Base-by-base conservation (phyloP, 2,888 invertebrate genomes). In the Globia sparganii region DNA sequence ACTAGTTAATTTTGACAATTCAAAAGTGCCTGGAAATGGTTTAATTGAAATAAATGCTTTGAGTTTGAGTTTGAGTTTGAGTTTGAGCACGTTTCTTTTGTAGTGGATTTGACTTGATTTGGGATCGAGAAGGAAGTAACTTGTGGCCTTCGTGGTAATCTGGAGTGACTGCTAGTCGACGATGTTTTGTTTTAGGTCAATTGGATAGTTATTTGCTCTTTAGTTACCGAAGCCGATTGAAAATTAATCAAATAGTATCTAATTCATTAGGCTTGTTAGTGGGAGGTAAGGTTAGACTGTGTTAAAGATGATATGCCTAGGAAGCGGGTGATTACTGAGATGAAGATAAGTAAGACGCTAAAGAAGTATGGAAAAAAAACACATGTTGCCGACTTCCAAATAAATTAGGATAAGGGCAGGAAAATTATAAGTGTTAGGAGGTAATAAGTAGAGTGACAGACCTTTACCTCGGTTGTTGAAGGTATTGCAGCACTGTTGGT, bases 61-160 rank as follows among this genome's bases (percentile, higher is more conserved):
- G n/a, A n/a, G n/a, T n/a, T n/a, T n/a, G n/a, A n/a, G n/a, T n/a
- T n/a, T n/a, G n/a, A n/a, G n/a, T n/a, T n/a, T n/a, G n/a, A n/a
- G n/a, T n/a, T n/a, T n/a, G n/a, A n/a, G n/a, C 93, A 91, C 88
- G 88, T 92, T 94, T 94, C 94, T 94, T 95, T 92, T 91, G 90
- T 78, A 83, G 80, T 83, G 85, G 75, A 82, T 76, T 80, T 85
- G 78, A 85, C 82, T 74, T 80, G 75, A 85, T 88, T 87, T 74
- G 40, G 40, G 43, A 31, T 43, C 11, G 8, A 69, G 15, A n/a
- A 58, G 31, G 53, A 73, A 66, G 59, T 56, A 58, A 58, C 34
- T 71, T 49, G 70, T 31, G 37, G 43, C 37, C 43, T 83, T n/a
- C 11, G 25, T 25, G 25, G 11, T 25, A 25, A 9, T 71, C 58